These are phyloP conservation scores for Pimephales promelas DNA, from an alignment of 2,113 vertebrate species.

Conservation along the genomic window DNA sequence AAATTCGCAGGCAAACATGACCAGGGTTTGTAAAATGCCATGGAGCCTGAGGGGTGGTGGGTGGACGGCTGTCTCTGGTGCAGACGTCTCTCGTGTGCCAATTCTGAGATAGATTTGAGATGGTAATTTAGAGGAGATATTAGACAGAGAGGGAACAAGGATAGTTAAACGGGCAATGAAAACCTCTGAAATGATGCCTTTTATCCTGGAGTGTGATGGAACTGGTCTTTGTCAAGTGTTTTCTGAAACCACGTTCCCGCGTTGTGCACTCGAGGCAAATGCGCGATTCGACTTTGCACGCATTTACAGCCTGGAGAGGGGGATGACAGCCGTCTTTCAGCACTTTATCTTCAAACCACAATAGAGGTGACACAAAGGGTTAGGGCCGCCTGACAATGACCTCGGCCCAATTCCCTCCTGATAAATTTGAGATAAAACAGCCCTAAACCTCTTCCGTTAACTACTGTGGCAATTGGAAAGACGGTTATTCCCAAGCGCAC, in stretches of 20 bases:
- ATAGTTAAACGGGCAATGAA: constrained; percentile 64
- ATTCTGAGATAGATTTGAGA: constrained; percentile 56
- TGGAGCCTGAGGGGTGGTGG: constrained; percentile 36
- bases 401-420: constrained; percentile 62
- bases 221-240: constrained; percentile 53
- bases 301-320: constrained; percentile 55
- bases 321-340: constrained; percentile 50
- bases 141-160: constrained; percentile 58
- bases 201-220: constrained; percentile 63
- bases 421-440: constrained; percentile 70
- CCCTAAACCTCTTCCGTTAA: constrained; percentile 64
- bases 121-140: constrained; percentile 63
- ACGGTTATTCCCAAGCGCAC: neutral
- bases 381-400: constrained; percentile 62
- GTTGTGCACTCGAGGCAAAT: constrained; percentile 53
- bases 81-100: constrained; percentile 27
- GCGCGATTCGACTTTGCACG: constrained; percentile 49
- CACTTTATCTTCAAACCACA: constrained; percentile 59
- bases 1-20: constrained; percentile 79
- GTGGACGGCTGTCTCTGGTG: constrained; percentile 9
- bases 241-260: constrained; percentile 56
- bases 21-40: constrained; percentile 69
- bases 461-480: constrained; percentile 44
- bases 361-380: constrained; percentile 60
- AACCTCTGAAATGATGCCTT: constrained; percentile 60